A percentile compares a stretch with the other conserved stretches of the same genome.
Conservation (phyloP, 2,113 vertebrate species). For the Strix aluco region DNA sequence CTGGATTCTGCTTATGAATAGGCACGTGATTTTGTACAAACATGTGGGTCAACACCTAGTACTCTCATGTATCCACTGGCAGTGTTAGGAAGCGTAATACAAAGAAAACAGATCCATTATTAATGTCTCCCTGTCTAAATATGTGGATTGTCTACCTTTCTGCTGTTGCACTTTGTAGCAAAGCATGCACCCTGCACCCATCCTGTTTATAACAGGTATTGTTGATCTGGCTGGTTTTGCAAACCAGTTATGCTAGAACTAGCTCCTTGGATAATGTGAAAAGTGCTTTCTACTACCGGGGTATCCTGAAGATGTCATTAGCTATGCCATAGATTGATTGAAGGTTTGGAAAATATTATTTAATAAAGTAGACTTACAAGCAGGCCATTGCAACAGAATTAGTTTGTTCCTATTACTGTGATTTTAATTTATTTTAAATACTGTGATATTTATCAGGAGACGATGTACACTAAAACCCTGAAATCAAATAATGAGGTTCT, state of each 20-base stretch:
- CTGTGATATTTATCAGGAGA: background rate
- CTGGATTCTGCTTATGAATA: background rate
- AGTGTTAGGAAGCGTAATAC: background rate
- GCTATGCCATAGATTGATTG: background rate
- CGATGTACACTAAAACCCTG: background rate
- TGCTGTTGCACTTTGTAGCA: background rate
- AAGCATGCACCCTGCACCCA: background rate
- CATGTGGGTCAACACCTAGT: background rate
- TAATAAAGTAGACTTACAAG: background rate
- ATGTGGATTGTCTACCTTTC: background rate
- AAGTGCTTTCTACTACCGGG: background rate
- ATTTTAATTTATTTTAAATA: background rate
- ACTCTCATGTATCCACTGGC: background rate
- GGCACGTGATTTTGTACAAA: background rate
- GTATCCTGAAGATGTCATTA: background rate
- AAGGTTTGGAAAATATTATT: background rate
- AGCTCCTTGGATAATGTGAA: background rate
- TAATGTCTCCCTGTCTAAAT: background rate
- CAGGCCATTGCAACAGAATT: background rate
- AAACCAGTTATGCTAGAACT: background rate
- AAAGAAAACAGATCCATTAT: background rate
- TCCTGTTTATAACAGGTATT: background rate
- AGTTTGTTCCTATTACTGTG: background rate
- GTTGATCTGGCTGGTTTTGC: background rate
- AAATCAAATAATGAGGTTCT: background rate